A percentile compares a stretch with the other conserved stretches of the same genome.
Evolutionary conservation across 2,888 invertebrate species (phyloP).

Genomic region (Cordilura impudica): DNA sequence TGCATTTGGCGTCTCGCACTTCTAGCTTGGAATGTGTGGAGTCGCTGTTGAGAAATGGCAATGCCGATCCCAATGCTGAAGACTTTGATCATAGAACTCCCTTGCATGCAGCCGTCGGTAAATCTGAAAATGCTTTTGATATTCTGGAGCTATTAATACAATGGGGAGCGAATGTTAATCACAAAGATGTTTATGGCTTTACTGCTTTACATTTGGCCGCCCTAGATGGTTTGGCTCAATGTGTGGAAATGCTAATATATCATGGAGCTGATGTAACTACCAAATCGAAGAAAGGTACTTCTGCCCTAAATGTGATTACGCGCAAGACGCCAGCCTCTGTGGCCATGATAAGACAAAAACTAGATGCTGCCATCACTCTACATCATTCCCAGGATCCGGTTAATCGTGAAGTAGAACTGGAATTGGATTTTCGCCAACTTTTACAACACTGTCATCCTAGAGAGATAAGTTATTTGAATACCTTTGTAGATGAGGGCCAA

Average conservation of each 20-base stretch:
- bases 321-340: slow-evolving; percentile 92
- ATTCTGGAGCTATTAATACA: slow-evolving; percentile 87
- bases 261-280: slow-evolving; percentile 94
- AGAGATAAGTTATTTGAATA: slow-evolving; percentile 91
- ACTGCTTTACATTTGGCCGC: slow-evolving; percentile 92
- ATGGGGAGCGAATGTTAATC: slow-evolving; percentile 90
- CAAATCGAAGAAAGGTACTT: slow-evolving; percentile 91
- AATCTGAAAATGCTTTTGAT: slow-evolving; percentile 88
- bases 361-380: slow-evolving; percentile 88
- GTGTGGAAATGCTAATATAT: slow-evolving; percentile 89
- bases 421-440: slow-evolving; percentile 89
- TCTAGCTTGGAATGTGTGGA: slow-evolving; percentile 90
- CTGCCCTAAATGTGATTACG: slow-evolving; percentile 90
- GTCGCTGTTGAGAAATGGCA: slow-evolving; percentile 84
- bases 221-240: slow-evolving; percentile 89
- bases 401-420: slow-evolving; percentile 88
- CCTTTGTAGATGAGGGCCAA: slow-evolving; percentile 92
- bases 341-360: slow-evolving; percentile 88
- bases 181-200: slow-evolving; percentile 90
- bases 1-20: slow-evolving; percentile 90
- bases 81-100: slow-evolving; percentile 90
- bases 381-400: slow-evolving; percentile 88
- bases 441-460: slow-evolving; percentile 90
- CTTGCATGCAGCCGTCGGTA: slow-evolving; percentile 90
- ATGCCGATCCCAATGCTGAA: slow-evolving; percentile 87